Conservation (phyloP, 2,113 vertebrate species). For the Elgaria multicarinata region DNA sequence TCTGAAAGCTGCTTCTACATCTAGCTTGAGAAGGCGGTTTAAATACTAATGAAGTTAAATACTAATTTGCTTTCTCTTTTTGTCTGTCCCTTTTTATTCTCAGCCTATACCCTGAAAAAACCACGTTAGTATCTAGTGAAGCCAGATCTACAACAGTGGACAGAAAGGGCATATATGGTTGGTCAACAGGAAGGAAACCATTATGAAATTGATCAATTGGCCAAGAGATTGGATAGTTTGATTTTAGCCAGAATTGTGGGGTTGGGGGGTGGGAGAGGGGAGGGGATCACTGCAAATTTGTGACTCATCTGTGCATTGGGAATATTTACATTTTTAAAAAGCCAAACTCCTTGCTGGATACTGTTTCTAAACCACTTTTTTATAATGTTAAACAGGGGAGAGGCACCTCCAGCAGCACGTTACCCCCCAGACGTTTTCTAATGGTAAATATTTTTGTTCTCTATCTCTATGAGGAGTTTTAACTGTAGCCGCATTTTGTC, state of each 20-base stretch:
- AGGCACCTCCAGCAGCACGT: slow-evolving; percentile 92
- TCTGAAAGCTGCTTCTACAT: neutral
- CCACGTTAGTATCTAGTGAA: neutral
- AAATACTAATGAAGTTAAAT: slow-evolving; percentile 41
- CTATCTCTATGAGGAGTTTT: slow-evolving; percentile 68
- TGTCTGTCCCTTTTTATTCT: neutral
- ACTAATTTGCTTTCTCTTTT: slow-evolving; percentile 55
- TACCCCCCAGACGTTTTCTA: slow-evolving; percentile 93
- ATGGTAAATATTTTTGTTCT: slow-evolving; percentile 94
- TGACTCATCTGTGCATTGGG: slow-evolving; percentile 41
- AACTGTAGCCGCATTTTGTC: slow-evolving; percentile 63
- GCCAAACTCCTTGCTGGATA: slow-evolving; percentile 65
- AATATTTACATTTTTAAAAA: slow-evolving; percentile 32
- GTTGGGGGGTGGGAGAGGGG: neutral
- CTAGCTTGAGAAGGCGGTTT: neutral
- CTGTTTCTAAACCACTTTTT: slow-evolving; percentile 86
- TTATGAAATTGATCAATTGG: neutral
- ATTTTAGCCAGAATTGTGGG: slow-evolving; percentile 22
- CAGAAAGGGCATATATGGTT: slow-evolving; percentile 12
- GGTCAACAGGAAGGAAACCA: neutral
- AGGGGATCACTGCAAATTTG: neutral
- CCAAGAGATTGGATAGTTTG: neutral
- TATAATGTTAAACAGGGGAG: slow-evolving; percentile 93
- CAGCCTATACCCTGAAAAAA: slow-evolving; percentile 25
- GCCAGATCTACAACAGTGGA: neutral